These are phyloP conservation scores for Nilaparvata lugens DNA, from an alignment of 1,140 invertebrate species.

Conservation along the genomic window DNA sequence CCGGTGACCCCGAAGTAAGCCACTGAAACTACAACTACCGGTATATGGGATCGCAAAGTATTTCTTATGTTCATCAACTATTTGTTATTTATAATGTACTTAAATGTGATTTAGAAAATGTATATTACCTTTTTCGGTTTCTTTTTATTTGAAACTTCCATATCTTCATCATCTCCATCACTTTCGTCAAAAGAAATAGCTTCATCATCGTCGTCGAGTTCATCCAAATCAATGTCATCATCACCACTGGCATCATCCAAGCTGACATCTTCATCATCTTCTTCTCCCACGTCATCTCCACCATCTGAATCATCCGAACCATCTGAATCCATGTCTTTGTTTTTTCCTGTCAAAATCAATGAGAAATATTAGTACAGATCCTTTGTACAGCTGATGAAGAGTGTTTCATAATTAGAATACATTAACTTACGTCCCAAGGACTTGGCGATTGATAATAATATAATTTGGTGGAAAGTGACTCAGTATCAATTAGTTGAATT, in stretches of 20 bases:
- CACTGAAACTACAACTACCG: no score
- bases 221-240: constrained; percentile 7
- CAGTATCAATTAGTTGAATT: no score
- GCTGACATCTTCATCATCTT: constrained; percentile 15
- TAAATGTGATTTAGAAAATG: no score
- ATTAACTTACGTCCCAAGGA: not conserved
- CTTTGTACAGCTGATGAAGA: not conserved
- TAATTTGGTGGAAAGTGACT: no score
- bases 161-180: constrained; percentile 84
- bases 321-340: constrained; percentile 11
- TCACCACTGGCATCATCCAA: constrained; percentile 14
- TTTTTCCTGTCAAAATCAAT: not conserved
- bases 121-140: constrained; percentile 49
- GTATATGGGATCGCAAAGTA: no score
- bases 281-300: constrained; percentile 14
- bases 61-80: no score
- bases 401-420: not conserved
- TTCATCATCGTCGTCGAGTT: constrained; percentile 14
- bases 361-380: not conserved
- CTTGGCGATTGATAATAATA: not conserved
- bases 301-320: constrained; percentile 15
- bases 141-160: constrained; percentile 93
- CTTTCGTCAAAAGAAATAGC: constrained; percentile 44
- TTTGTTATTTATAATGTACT: no score
- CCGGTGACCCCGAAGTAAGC: no score